Evolutionary conservation across 1,140 invertebrate species (phyloP).

Genomic region (Sminthurinus signatus): DNA sequence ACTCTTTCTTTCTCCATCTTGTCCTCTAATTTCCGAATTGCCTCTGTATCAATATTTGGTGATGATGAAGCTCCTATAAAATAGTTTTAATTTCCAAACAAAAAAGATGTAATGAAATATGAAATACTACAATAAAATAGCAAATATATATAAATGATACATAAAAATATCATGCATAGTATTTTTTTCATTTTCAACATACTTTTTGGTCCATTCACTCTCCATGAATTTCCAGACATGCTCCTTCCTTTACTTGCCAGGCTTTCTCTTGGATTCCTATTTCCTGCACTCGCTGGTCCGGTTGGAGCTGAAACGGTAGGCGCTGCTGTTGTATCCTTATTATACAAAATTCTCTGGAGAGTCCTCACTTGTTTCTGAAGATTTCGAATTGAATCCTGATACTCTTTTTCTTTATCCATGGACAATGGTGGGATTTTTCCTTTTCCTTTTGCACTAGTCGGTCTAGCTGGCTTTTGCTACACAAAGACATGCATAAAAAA

Average conservation of each 20-base stretch:
- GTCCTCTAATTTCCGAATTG: background rate
- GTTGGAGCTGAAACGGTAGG: too few species aligned
- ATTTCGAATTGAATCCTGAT: slow-evolving; percentile 25
- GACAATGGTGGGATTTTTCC: background rate
- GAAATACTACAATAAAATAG: too few species aligned
- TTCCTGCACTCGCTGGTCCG: background rate
- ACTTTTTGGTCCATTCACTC: too few species aligned
- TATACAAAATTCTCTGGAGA: slow-evolving; percentile 33
- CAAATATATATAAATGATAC: too few species aligned
- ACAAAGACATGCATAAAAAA: too few species aligned
- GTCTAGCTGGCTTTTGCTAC: background rate
- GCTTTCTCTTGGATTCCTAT: background rate
- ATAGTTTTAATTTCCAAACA: too few species aligned
- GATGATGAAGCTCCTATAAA: background rate
- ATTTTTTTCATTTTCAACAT: too few species aligned
- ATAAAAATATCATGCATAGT: too few species aligned
- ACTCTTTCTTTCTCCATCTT: background rate
- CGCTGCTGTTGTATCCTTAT: slow-evolving; percentile 20
- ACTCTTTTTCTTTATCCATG: slow-evolving; percentile 34
- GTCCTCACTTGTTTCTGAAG: slow-evolving; percentile 36
- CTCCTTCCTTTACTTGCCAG: background rate
- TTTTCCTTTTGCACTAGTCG: slow-evolving; percentile 7
- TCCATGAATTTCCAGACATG: background rate
- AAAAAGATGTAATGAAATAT: too few species aligned
- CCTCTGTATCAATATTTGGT: background rate